phyloP scores from a whole-genome alignment of 2,888 invertebrate genomes.

The Phaonia tiefii region DNA sequence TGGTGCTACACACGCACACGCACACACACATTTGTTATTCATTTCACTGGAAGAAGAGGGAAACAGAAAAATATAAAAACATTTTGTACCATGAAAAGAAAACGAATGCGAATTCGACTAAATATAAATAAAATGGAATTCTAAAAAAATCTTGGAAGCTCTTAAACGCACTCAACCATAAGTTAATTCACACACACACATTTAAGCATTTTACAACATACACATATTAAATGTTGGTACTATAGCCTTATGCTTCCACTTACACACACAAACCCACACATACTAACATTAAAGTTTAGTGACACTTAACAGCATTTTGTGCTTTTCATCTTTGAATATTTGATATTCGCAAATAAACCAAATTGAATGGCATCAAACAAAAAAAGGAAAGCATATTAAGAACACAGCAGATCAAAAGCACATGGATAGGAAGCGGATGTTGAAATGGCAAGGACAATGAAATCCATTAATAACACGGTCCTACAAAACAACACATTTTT shows the following conservation, averaged over 20 bases:
- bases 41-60: not conserved
- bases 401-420: not conserved
- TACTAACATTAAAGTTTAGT: constrained; percentile 34
- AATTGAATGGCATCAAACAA: not conserved
- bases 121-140: constrained; percentile 35
- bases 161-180: constrained; percentile 18
- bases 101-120: not conserved
- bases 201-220: no score
- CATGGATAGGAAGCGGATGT: no score
- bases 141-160: not conserved
- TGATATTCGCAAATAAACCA: constrained; percentile 28
- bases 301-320: constrained; percentile 54
- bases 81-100: no score
- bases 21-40: constrained; percentile 16
- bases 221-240: not conserved
- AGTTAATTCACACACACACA: no score
- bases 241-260: no score
- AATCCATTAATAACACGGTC: constrained; percentile 56
- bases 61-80: not conserved
- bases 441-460: not conserved
- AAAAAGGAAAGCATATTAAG: not conserved
- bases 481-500: no score
- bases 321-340: constrained; percentile 45
- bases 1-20: no score
- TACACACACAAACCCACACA: not conserved